Evolutionary conservation across 2,113 vertebrate genomes (phyloP).

Genomic region (Dasypus novemcinctus): DNA sequence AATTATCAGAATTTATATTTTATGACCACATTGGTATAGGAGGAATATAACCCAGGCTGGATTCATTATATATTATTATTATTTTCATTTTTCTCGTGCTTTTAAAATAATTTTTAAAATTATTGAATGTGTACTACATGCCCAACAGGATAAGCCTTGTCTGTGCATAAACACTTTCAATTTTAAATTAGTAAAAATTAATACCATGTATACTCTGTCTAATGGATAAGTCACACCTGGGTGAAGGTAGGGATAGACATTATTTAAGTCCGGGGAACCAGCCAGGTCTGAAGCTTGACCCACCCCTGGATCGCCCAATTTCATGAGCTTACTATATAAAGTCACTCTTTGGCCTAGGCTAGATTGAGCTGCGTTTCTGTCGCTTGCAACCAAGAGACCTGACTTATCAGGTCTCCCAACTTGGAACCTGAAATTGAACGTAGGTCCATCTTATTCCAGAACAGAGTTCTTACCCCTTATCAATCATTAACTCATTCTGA

Average conservation of each 20-base stretch:
- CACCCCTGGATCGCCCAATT: not conserved
- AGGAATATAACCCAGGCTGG: not conserved
- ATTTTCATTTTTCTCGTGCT: not conserved
- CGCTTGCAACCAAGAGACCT: not conserved
- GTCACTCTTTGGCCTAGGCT: not conserved
- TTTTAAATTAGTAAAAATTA: not conserved
- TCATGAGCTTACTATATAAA: not conserved
- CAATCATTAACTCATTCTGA: not conserved
- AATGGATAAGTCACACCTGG: not conserved
- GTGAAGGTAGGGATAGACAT: not conserved
- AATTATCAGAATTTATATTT: not conserved
- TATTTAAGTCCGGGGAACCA: not conserved
- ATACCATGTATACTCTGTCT: not conserved
- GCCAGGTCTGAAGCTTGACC: not conserved
- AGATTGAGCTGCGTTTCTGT: slow-evolving; percentile 2
- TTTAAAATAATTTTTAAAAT: slow-evolving; percentile 22
- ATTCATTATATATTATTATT: not conserved
- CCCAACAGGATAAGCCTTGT: no score
- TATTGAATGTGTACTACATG: no score
- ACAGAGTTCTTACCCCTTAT: not conserved
- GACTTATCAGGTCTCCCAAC: not conserved
- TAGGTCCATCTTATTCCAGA: not conserved
- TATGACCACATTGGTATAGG: not conserved
- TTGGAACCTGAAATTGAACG: not conserved
- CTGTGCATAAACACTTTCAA: not conserved